Evolutionary conservation across 2,888 invertebrate species (phyloP).

Genomic region (Hartigia nigra): DNA sequence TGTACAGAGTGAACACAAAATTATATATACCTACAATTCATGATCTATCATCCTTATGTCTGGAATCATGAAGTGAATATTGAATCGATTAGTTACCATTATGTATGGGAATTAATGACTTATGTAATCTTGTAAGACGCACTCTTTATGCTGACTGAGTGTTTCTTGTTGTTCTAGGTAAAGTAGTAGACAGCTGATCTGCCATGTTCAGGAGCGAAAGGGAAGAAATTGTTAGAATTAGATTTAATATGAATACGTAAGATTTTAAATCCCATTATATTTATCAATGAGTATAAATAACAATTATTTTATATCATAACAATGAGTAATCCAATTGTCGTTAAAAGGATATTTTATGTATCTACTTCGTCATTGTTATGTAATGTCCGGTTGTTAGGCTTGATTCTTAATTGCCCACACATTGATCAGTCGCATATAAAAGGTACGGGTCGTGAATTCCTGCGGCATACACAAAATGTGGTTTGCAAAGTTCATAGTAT

Average conservation of each 20-base stretch:
- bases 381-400: conserved; percentile 34
- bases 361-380: conserved; percentile 26
- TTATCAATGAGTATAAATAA: neutral
- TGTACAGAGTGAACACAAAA: neutral
- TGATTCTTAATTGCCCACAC: conserved; percentile 21
- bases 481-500: conserved; percentile 31
- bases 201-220: neutral
- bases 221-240: neutral
- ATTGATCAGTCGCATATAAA: conserved; percentile 27
- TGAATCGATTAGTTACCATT: neutral
- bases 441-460: neutral
- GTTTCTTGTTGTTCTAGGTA: neutral
- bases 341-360: neutral
- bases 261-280: neutral
- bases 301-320: neutral
- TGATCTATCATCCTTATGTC: neutral
- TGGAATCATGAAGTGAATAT: neutral
- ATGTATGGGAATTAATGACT: neutral
- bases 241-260: neutral
- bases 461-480: conserved; percentile 35
- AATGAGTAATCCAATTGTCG: neutral
- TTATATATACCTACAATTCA: neutral
- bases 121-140: neutral
- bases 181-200: neutral
- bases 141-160: neutral